Evolutionary conservation across 1,140 invertebrate genomes (phyloP).

Genomic region (Pomacea maculata): DNA sequence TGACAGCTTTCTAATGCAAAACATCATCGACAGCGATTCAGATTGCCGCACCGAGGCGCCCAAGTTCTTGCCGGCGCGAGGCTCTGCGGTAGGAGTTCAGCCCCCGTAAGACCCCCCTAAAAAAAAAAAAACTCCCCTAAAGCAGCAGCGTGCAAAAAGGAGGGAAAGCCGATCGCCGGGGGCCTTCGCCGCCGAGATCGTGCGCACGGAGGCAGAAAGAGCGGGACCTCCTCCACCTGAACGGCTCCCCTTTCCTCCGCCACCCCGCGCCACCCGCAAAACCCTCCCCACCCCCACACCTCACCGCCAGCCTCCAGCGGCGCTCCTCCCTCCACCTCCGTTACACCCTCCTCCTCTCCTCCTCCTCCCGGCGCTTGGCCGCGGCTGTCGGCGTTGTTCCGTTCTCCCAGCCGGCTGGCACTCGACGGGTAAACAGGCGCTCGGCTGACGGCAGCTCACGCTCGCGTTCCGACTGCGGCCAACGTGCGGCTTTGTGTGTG

Average conservation of each 20-base stretch:
- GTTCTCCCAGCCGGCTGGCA: conserved; percentile 8
- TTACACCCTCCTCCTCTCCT: not conserved
- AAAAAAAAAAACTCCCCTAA: not conserved
- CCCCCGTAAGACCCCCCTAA: not conserved
- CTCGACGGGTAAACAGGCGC: conserved; percentile 19
- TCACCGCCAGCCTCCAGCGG: not conserved
- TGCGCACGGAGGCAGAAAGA: too few species aligned
- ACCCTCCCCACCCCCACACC: not conserved
- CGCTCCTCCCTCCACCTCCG: not conserved
- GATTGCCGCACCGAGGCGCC: too few species aligned
- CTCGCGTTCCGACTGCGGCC: not conserved
- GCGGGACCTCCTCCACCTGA: too few species aligned
- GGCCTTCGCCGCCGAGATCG: too few species aligned
- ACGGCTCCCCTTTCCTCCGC: not conserved
- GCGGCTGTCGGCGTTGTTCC: conserved; percentile 12
- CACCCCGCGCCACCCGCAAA: not conserved
- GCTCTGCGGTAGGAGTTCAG: too few species aligned
- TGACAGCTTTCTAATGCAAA: too few species aligned
- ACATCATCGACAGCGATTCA: too few species aligned
- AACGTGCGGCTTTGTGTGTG: conserved; percentile 3
- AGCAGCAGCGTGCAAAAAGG: too few species aligned
- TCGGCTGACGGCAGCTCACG: not conserved
- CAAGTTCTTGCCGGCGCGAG: too few species aligned
- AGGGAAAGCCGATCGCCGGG: too few species aligned
- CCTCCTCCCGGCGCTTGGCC: not conserved